Percentiles rank a stretch among this genome's conserved stretches.
phyloP scores from a whole-genome alignment of 1,140 invertebrate genomes.

The Dreissena polymorpha region DNA sequence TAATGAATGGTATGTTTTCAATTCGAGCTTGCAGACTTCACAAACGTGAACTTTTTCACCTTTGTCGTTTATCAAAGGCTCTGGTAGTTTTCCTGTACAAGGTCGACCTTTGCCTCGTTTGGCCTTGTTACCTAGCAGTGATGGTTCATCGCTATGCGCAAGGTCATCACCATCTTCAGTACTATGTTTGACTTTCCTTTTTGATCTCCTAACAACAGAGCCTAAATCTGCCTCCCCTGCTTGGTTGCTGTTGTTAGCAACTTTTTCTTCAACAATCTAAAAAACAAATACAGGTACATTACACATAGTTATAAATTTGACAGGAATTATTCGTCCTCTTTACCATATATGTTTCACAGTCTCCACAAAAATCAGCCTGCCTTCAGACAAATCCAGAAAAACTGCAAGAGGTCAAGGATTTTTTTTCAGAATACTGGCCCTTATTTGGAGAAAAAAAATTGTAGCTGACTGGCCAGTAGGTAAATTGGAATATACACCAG shows the following conservation, averaged over 20 bases:
- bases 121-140: neutral
- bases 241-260: neutral
- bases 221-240: neutral
- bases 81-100: constrained; percentile 17
- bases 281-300: neutral
- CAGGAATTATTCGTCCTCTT: too few species aligned
- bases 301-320: neutral
- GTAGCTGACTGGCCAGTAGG: too few species aligned
- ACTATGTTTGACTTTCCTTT: neutral
- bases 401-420: too few species aligned
- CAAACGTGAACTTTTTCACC: constrained; percentile 27
- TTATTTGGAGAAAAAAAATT: too few species aligned
- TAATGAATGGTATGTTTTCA: constrained; percentile 46
- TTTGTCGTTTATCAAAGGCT: constrained; percentile 17
- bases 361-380: too few species aligned
- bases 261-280: neutral
- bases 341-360: too few species aligned
- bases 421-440: too few species aligned
- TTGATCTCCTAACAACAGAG: neutral
- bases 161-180: neutral
- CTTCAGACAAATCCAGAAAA: too few species aligned
- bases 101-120: constrained; percentile 29
- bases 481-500: too few species aligned
- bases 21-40: constrained; percentile 19
- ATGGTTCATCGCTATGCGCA: neutral